Evolutionary conservation across 2,888 invertebrate species (phyloP).

Genomic region (Dicyrtomina minuta): DNA sequence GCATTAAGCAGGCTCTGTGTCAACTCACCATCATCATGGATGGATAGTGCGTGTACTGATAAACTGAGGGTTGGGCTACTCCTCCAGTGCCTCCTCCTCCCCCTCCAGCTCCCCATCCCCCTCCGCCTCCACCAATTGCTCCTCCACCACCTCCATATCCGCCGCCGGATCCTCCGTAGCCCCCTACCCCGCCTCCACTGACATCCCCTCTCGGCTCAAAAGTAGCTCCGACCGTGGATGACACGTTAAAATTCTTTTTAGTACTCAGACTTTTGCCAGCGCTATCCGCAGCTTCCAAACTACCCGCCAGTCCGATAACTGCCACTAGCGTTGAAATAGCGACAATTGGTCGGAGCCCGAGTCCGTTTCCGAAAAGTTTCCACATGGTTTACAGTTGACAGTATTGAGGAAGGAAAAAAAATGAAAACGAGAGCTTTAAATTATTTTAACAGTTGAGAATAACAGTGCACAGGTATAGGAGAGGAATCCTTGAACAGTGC

Average conservation of each 20-base stretch:
- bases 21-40: conserved; percentile 17
- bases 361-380: conserved; percentile 10
- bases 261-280: conserved; percentile 4
- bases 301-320: neutral
- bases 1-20: neutral
- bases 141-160: conserved; percentile 23
- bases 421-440: too few relatives aligned
- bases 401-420: too few relatives aligned
- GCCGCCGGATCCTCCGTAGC: conserved; percentile 21
- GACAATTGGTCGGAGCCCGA: too few relatives aligned
- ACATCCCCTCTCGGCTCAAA: conserved; percentile 33
- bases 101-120: conserved; percentile 15
- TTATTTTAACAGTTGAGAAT: too few relatives aligned
- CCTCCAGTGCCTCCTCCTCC: conserved; percentile 22
- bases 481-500: too few relatives aligned
- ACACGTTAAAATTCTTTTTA: conserved; percentile 19
- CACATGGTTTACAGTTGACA: conserved; percentile 5
- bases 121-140: conserved; percentile 20
- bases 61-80: conserved; percentile 29
- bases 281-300: conserved; percentile 13
- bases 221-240: neutral
- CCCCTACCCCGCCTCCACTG: conserved; percentile 29
- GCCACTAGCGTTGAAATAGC: neutral
- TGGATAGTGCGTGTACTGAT: conserved; percentile 33
- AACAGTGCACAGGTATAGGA: too few relatives aligned